Conservation (phyloP, 2,113 vertebrate genomes). For the Haemorhous mexicanus region DNA sequence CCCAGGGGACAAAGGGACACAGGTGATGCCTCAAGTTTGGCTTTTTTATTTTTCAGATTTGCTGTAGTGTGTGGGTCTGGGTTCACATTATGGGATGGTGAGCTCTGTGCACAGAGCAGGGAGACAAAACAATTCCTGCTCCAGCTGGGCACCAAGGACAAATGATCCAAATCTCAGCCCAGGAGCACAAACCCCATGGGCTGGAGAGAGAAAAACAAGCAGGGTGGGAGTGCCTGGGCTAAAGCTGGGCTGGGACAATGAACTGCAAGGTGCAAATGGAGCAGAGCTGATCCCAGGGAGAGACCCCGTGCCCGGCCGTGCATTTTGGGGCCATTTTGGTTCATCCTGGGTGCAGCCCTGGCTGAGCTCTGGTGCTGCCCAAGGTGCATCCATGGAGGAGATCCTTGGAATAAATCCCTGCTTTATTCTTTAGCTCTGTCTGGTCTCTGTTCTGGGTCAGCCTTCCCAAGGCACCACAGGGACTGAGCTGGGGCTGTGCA, state of each 20-base stretch:
- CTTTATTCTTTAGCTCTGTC: neutral
- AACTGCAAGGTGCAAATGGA: neutral
- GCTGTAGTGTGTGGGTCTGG: neutral
- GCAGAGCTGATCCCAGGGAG: neutral
- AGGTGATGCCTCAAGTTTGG: neutral
- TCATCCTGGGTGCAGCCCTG: neutral
- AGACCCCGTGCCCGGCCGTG: fast-evolving
- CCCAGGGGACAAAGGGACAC: neutral
- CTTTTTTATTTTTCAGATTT: neutral
- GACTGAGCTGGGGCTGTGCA: neutral
- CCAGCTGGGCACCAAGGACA: neutral
- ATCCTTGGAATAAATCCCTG: neutral
- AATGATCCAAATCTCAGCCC: neutral
- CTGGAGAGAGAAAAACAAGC: neutral
- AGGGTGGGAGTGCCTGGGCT: neutral
- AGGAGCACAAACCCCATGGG: neutral
- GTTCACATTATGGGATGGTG: neutral
- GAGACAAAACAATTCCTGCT: neutral
- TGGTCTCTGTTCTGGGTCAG: neutral
- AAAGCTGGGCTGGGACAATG: neutral
- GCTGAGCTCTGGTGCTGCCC: neutral
- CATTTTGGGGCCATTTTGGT: neutral
- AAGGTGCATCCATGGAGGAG: neutral
- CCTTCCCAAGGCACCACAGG: neutral
- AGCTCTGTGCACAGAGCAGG: neutral